Evolutionary conservation across 2,113 vertebrate genomes (phyloP).

Genomic region (Catharus bicknelli): DNA sequence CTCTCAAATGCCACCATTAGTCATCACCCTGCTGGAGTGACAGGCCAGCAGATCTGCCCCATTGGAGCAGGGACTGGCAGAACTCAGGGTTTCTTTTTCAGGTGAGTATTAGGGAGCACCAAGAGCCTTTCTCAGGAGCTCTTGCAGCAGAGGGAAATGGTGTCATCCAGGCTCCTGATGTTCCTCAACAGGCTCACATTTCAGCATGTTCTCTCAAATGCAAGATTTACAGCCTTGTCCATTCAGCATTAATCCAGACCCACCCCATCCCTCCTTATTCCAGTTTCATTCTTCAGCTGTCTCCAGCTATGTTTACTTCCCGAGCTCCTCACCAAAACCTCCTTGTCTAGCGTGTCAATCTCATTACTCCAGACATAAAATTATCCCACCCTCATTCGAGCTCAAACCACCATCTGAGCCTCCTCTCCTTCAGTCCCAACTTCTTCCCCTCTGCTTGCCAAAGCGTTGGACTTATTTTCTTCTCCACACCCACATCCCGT

Average conservation of each 20-base stretch:
- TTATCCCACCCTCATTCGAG: not conserved
- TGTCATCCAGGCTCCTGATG: not conserved
- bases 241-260: not conserved
- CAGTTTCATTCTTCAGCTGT: not conserved
- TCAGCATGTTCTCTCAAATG: not conserved
- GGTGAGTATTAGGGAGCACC: not conserved
- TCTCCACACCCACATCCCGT: not conserved
- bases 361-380: not conserved
- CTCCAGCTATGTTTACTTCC: not conserved
- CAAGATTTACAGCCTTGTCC: not conserved
- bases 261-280: not conserved
- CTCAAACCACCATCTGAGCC: not conserved
- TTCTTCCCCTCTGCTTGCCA: not conserved
- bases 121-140: not conserved
- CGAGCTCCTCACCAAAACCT: not conserved
- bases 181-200: not conserved
- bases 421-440: not conserved
- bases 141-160: not conserved
- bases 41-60: not conserved
- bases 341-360: not conserved
- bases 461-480: not conserved
- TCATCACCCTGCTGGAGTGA: not conserved
- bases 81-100: not conserved
- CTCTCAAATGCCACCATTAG: not conserved
- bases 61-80: not conserved